These are phyloP conservation scores for Episyrphus balteatus DNA, from an alignment of 1,140 invertebrate genomes.

Conservation along the genomic window DNA sequence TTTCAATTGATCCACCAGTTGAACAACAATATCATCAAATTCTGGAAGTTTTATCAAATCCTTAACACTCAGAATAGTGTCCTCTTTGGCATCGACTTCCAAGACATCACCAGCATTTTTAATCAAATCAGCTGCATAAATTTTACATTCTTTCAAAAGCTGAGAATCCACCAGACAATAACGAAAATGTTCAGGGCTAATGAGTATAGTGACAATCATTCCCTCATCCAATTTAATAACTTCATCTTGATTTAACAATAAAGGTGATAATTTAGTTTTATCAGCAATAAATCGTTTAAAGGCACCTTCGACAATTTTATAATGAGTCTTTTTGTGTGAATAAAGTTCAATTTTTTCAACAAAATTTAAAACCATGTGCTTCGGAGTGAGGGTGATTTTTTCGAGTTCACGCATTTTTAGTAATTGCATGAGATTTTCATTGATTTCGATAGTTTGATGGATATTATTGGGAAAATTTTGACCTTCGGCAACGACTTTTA, in stretches of 20 bases:
- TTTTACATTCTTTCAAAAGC: conserved; percentile 42
- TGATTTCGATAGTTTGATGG: conserved; percentile 28
- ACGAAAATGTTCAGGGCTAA: conserved; percentile 44
- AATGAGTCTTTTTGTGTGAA: conserved; percentile 36
- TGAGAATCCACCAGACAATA: conserved; percentile 48
- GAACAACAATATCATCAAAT: conserved; percentile 31
- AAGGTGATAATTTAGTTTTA: conserved; percentile 38
- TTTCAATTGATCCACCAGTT: conserved; percentile 26
- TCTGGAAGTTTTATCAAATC: conserved; percentile 34
- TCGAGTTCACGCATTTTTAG: conserved; percentile 28
- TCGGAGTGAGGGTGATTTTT: conserved; percentile 22
- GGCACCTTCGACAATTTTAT: conserved; percentile 40
- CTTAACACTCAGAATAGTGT: conserved; percentile 39
- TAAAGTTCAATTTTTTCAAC: conserved; percentile 45
- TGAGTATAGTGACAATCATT: conserved; percentile 40
- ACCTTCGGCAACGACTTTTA: conserved; percentile 16
- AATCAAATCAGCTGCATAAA: conserved; percentile 41
- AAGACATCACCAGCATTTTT: conserved; percentile 37
- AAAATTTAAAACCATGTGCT: conserved; percentile 30
- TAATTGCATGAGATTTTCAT: conserved; percentile 32
- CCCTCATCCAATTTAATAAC: conserved; percentile 43
- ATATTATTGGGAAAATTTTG: conserved; percentile 16
- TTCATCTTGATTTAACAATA: conserved; percentile 49
- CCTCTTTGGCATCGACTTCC: conserved; percentile 34
- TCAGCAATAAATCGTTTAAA: conserved; percentile 48